Conservation (phyloP, 2,888 invertebrate species). For the Drosophila algonquin region DNA sequence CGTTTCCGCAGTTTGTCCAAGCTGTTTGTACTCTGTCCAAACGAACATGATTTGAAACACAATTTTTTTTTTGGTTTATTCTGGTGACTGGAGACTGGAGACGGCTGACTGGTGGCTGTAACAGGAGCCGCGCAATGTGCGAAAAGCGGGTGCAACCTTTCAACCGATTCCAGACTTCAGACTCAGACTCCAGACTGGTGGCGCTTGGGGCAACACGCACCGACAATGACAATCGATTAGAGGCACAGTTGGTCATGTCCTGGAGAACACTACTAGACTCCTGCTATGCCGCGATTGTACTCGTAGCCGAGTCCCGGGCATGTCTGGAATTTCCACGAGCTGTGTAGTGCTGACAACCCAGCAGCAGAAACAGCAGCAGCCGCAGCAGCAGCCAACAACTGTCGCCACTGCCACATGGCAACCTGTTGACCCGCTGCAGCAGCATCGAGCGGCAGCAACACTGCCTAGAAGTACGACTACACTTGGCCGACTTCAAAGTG, state of each 20-base stretch:
- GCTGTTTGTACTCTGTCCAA: constrained; percentile 84
- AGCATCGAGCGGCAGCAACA: constrained; percentile 17
- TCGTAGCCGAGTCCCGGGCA: constrained; percentile 51
- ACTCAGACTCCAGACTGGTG: constrained; percentile 38
- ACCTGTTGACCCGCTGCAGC: constrained; percentile 47
- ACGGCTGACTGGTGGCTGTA: constrained; percentile 41
- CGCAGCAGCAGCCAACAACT: constrained; percentile 17
- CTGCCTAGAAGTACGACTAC: constrained; percentile 25
- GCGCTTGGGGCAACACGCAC: constrained; percentile 47
- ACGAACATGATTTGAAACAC: constrained; percentile 82
- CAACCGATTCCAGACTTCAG: constrained; percentile 38
- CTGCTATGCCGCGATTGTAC: constrained; percentile 33
- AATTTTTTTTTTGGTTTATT: constrained; percentile 67
- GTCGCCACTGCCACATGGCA: constrained; percentile 36
- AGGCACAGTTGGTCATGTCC: constrained; percentile 57
- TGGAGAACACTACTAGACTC: constrained; percentile 36
- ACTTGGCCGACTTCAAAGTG: constrained; percentile 67
- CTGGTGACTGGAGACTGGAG: constrained; percentile 13
- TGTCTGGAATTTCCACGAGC: constrained; percentile 81
- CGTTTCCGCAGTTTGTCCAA: constrained; percentile 82
- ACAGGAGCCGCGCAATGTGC: constrained; percentile 48
- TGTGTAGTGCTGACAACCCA: constrained; percentile 65
- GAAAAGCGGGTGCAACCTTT: constrained; percentile 51
- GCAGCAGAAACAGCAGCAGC: constrained; percentile 7
- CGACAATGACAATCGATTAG: constrained; percentile 54